A percentile compares a stretch with the other conserved stretches of the same genome.
These are phyloP conservation scores for Prosopocoilus inquinatus DNA, from an alignment of 2,888 invertebrate species.

Conservation along the genomic window DNA sequence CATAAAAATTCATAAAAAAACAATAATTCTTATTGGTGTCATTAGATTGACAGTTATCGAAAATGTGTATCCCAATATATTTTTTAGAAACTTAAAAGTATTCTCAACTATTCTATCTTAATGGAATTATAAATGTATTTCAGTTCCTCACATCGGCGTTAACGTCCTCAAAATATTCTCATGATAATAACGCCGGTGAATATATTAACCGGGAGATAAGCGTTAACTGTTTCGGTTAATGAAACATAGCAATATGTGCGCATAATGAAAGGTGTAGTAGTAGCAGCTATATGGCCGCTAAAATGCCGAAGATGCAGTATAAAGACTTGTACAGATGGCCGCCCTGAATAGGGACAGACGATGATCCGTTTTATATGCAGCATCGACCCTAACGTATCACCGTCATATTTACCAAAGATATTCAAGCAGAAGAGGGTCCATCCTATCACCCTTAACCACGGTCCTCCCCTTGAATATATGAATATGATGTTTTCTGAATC, in stretches of 20 bases:
- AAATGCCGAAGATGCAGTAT: neutral
- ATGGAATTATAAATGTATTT: neutral
- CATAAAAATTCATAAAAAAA: too few relatives aligned
- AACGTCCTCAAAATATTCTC: neutral
- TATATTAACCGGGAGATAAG: neutral
- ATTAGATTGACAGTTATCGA: too few relatives aligned
- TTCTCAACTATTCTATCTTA: neutral
- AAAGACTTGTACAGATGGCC: slow-evolving; percentile 22
- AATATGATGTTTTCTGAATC: slow-evolving; percentile 44
- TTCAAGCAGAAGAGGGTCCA: slow-evolving; percentile 29
- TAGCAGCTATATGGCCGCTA: neutral
- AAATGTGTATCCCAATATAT: neutral
- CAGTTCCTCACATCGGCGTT: too few relatives aligned
- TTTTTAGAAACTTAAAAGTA: neutral
- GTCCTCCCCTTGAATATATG: slow-evolving; percentile 37
- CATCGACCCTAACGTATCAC: slow-evolving; percentile 30
- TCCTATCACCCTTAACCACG: slow-evolving; percentile 25
- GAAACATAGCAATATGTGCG: slow-evolving; percentile 1
- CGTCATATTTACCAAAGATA: slow-evolving; percentile 35
- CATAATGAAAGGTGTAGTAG: slow-evolving; percentile 2
- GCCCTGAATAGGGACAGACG: slow-evolving; percentile 24
- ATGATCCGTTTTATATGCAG: slow-evolving; percentile 43
- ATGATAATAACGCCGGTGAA: neutral
- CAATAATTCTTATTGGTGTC: too few relatives aligned
- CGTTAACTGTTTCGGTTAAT: neutral